phyloP scores from a whole-genome alignment of 2,113 vertebrate genomes.

The Condylura cristata region DNA sequence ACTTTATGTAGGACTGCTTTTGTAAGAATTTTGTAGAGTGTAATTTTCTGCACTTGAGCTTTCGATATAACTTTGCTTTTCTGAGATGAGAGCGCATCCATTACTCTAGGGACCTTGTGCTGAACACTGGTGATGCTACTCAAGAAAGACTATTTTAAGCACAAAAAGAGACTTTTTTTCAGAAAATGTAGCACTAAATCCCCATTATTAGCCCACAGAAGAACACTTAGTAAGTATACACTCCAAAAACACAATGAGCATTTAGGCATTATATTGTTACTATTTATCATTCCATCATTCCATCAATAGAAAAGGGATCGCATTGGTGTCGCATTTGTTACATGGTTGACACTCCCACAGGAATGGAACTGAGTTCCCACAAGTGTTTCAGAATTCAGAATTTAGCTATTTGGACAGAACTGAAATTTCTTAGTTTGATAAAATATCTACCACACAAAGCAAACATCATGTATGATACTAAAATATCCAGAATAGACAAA shows the following conservation, averaged over 20 bases:
- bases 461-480: not conserved
- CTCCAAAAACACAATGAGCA: not conserved
- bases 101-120: not conserved
- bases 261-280: not conserved
- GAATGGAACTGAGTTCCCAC: not conserved
- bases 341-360: not conserved
- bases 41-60: slow-evolving; percentile 41
- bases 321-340: not conserved
- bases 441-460: not conserved
- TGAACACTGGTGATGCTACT: not conserved
- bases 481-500: too few species aligned
- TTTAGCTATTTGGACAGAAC: not conserved
- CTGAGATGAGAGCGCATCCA: not conserved
- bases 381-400: not conserved
- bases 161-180: not conserved
- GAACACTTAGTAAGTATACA: not conserved
- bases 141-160: not conserved
- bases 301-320: not conserved
- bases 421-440: not conserved
- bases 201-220: not conserved
- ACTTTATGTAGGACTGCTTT: not conserved
- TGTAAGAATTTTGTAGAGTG: not conserved
- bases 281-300: not conserved
- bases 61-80: not conserved
- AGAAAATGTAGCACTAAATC: not conserved